Base-by-base conservation (phyloP, 2,113 vertebrate genomes). In the Glaucomys volans region DNA sequence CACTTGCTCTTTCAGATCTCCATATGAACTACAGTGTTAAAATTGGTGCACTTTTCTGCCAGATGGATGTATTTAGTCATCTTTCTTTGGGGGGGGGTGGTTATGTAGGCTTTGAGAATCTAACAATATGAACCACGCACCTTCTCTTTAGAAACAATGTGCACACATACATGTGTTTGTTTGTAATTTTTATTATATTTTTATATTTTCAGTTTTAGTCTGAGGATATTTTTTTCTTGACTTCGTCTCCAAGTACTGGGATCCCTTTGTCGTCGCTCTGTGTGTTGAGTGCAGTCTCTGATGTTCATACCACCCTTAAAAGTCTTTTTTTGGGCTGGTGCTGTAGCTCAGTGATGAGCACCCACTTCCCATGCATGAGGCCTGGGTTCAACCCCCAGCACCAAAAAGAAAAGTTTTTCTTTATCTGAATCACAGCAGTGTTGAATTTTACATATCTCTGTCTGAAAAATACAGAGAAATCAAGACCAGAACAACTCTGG, bases 121-220 rank as follows among this genome's bases (percentile, higher is more conserved):
- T 86, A 64, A 62, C 40, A 37, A 35, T n/a, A 17, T 52, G 37
- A 86, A 42, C 10, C 35, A 13, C 47, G 7, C 14, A 7, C 47
- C 20, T 84, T 89, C 44, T 82, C 16, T 66, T 89, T 87, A 74
- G 74, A 90, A 86, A 93, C 72, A 94, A 74, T 54, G 14, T 18
- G 22, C 13, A 35, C 18, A 42, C 4, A n/a, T 42, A 9, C 32
- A 54, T 1, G 1, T 62, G 47, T 71, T 44, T 80, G 14, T 44
- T 57, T 59, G 32, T 86, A 57, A 20, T 62, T 54, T 82, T 77
- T 62, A 47, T 47, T 47, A 50, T 7, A 3, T 14, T 3, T 42
- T 74, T 52, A 0, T n/a, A 37, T 67, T 57, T 82, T 47, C 17
- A 35, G 8, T 82, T 91, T 94, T 17, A 74, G 24, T 62, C 77